phyloP scores from a whole-genome alignment of 2,113 vertebrate genomes.

The Oryzias melastigma region DNA sequence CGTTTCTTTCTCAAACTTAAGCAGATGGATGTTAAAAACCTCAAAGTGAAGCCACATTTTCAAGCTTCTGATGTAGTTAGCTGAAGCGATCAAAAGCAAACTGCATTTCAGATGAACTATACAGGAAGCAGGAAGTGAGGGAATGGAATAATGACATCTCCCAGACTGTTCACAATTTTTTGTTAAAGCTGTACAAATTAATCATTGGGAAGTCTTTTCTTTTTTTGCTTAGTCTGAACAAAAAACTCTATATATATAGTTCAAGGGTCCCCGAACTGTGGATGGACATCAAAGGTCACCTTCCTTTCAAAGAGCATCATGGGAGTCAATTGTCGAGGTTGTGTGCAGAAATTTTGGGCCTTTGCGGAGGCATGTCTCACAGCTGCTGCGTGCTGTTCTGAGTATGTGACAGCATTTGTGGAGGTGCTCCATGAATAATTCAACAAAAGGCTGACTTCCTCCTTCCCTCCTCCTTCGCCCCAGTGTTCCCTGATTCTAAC shows the following conservation, averaged over 20 bases:
- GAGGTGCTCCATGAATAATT: constrained; percentile 73
- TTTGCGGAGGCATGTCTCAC: constrained; percentile 50
- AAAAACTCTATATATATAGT: background rate
- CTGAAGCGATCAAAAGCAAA: constrained; percentile 2
- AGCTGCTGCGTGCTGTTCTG: constrained; percentile 42
- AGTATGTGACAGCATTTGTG: constrained; percentile 58
- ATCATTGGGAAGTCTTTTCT: no score
- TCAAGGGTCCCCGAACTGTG: no score
- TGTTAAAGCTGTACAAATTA: background rate
- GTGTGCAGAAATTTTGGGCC: constrained; percentile 29
- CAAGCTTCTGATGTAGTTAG: background rate
- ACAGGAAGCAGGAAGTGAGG: no score
- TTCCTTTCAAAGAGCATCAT: no score
- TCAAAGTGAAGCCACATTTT: background rate
- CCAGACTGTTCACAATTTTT: background rate
- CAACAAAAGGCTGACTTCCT: constrained; percentile 62
- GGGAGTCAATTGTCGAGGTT: constrained; percentile 3
- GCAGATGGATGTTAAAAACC: background rate
- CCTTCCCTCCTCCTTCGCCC: constrained; percentile 2
- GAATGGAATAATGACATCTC: background rate
- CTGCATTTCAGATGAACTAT: background rate
- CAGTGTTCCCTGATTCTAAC: constrained; percentile 23
- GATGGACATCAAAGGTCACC: no score
- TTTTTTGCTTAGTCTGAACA: background rate
- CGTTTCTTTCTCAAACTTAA: background rate